Conservation (phyloP, 2,888 invertebrate genomes). For the Drosophila robusta region DNA sequence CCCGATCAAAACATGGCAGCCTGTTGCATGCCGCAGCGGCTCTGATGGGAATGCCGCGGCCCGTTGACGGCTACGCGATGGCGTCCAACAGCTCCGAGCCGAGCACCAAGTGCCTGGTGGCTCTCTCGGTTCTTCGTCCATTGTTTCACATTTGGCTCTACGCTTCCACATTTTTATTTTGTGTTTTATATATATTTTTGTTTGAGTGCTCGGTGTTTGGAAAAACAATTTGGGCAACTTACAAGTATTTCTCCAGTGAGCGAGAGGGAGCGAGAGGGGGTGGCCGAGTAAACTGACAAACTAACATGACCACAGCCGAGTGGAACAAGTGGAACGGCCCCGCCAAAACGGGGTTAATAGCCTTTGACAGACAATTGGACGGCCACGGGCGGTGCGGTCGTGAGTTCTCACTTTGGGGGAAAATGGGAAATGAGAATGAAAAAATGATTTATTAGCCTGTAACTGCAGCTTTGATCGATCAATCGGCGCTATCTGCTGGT, state of each 20-base stretch:
- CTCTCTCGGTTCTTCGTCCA: constrained; percentile 19
- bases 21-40: constrained; percentile 15
- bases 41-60: constrained; percentile 36
- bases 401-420: constrained; percentile 75
- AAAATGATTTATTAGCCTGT: constrained; percentile 72
- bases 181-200: background rate
- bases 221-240: constrained; percentile 55
- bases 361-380: constrained; percentile 69
- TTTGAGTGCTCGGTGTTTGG: constrained; percentile 37
- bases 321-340: constrained; percentile 70
- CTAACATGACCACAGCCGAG: constrained; percentile 32
- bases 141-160: constrained; percentile 53
- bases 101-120: constrained; percentile 18
- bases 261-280: background rate
- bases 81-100: constrained; percentile 14
- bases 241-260: constrained; percentile 30
- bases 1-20: constrained; percentile 51
- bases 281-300: constrained; percentile 18
- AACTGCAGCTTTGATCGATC: constrained; percentile 73
- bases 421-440: constrained; percentile 59
- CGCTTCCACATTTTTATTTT: constrained; percentile 37
- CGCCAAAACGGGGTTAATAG: constrained; percentile 72
- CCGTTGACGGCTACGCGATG: constrained; percentile 9
- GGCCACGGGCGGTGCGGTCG: constrained; percentile 68
- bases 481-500: constrained; percentile 74